Percentiles rank a stretch among this genome's conserved stretches.
Conservation (phyloP, 2,888 invertebrate species). For the Leptinotarsa haldemani region DNA sequence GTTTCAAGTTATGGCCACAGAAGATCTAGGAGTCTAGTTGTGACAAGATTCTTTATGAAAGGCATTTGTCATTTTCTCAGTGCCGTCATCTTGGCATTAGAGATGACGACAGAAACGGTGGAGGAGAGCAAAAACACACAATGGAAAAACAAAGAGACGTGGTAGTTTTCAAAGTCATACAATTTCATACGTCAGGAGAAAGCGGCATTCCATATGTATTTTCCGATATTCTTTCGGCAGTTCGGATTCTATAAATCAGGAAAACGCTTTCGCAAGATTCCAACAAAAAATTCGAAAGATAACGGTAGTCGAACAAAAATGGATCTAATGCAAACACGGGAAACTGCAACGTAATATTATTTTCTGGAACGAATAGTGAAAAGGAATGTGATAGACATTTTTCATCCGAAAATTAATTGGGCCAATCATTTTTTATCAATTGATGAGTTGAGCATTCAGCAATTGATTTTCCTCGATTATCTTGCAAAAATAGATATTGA, state of each 20-base stretch:
- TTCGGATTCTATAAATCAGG: neutral
- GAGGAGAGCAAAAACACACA: neutral
- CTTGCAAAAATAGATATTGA: too few species aligned
- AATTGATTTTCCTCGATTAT: too few species aligned
- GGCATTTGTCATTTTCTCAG: slow-evolving; percentile 3
- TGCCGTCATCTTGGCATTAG: neutral
- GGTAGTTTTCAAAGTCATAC: slow-evolving; percentile 1
- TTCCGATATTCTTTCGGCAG: neutral
- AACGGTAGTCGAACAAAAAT: neutral
- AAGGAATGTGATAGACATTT: too few species aligned
- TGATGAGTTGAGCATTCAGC: too few species aligned
- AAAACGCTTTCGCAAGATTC: neutral
- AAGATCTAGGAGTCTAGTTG: neutral
- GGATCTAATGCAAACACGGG: neutral
- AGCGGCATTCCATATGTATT: neutral
- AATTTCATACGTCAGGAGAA: neutral
- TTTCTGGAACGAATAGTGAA: neutral
- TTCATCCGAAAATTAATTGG: too few species aligned
- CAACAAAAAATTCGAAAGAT: neutral
- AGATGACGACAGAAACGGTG: neutral
- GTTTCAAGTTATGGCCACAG: neutral
- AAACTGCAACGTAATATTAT: neutral
- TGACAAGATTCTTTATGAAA: neutral
- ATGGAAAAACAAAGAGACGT: neutral
- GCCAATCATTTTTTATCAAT: too few species aligned